phyloP scores from a whole-genome alignment of 2,797 vertebrate species.

The Myiotriccus ornatus region DNA sequence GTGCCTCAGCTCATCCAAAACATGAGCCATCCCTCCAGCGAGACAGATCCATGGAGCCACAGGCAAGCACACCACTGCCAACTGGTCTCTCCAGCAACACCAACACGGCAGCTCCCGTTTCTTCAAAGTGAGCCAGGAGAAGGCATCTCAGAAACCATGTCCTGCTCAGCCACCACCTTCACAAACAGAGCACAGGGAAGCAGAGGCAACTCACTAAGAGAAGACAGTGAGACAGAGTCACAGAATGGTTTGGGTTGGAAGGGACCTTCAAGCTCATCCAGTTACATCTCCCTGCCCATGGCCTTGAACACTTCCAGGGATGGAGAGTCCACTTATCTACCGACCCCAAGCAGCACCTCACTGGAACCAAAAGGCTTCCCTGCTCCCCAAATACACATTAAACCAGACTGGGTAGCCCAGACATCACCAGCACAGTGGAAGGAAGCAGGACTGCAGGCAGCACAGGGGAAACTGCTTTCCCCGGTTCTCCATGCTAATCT shows the following conservation, averaged over 20 bases:
- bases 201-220: neutral
- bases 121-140: neutral
- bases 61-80: neutral
- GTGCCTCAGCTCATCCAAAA: neutral
- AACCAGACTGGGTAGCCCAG: neutral
- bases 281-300: neutral
- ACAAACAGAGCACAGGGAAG: neutral
- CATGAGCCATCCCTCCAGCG: neutral
- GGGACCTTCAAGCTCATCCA: neutral
- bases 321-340: neutral
- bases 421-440: neutral
- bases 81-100: neutral
- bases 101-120: accelerated
- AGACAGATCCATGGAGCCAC: accelerated
- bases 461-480: neutral
- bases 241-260: neutral
- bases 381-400: neutral
- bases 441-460: neutral
- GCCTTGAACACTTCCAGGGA: neutral
- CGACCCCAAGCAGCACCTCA: neutral
- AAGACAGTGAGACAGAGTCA: neutral
- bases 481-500: neutral
- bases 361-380: neutral
- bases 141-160: accelerated
- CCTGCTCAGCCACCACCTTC: neutral